Percentiles rank a stretch among this genome's conserved stretches.
Evolutionary conservation across 2,113 vertebrate species (phyloP).

Genomic region (Otocyon megalotis): DNA sequence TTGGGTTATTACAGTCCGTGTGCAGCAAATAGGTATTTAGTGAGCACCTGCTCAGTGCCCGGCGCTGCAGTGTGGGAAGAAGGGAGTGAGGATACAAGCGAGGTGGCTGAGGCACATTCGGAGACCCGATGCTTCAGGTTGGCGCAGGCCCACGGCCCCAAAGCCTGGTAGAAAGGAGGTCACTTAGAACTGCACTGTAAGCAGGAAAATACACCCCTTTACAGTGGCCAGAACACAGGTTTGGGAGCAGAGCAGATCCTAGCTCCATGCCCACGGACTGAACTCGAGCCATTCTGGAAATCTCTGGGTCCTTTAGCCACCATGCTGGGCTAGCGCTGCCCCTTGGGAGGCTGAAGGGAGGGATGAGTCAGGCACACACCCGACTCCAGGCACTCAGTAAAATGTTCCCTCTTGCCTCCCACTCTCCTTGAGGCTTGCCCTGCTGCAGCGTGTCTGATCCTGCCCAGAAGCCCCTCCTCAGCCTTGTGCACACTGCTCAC

Average conservation of each 20-base stretch:
- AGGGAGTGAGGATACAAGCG: rapidly evolving
- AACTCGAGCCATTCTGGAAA: rapidly evolving
- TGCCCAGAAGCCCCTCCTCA: rapidly evolving
- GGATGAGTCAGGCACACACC: neutral
- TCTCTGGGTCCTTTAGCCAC: neutral
- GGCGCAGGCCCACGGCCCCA: neutral
- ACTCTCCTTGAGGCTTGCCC: rapidly evolving
- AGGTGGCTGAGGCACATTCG: too few relatives aligned
- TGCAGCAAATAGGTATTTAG: rapidly evolving
- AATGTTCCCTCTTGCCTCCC: too few relatives aligned
- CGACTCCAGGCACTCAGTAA: rapidly evolving
- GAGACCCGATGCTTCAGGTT: neutral
- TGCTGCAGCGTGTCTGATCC: neutral
- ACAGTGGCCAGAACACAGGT: neutral
- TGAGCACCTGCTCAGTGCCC: rapidly evolving
- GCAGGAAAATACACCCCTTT: rapidly evolving
- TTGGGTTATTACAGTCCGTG: too few relatives aligned
- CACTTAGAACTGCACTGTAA: too few relatives aligned
- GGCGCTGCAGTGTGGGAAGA: neutral
- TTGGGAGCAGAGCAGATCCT: neutral
- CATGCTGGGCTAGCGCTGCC: rapidly evolving
- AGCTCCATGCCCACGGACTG: neutral
- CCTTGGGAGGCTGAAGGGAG: too few relatives aligned
- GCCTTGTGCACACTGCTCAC: rapidly evolving
- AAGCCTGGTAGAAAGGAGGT: neutral